A percentile compares a stretch with the other conserved stretches of the same genome.
Evolutionary conservation across 2,113 vertebrate genomes (phyloP).

Genomic region (Hippocampus guttulatus): DNA sequence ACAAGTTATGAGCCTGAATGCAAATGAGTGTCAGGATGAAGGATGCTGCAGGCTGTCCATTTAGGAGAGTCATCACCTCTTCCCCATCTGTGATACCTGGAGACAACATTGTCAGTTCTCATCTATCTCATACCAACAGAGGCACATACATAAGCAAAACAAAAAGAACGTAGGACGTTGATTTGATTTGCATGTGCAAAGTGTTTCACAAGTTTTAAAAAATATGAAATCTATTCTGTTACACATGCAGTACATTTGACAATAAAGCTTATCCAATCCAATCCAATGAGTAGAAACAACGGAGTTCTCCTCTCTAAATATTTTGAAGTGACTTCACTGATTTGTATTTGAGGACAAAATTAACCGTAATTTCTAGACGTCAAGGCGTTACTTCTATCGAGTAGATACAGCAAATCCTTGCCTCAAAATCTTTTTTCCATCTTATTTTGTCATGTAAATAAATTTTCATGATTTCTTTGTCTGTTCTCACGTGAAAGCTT

Average conservation of each 20-base stretch:
- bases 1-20: conserved; percentile 58
- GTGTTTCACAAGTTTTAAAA: neutral
- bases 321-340: too few species aligned
- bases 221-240: neutral
- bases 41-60: conserved; percentile 57
- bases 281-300: neutral
- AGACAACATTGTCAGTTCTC: conserved; percentile 59
- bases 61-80: conserved; percentile 56
- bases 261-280: too few species aligned
- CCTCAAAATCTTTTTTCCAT: neutral
- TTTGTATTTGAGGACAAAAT: neutral
- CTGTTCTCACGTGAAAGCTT: neutral
- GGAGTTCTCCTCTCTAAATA: neutral
- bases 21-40: conserved; percentile 52
- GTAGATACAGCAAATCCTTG: neutral
- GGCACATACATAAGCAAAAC: conserved; percentile 6
- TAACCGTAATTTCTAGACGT: too few species aligned
- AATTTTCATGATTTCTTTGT: too few species aligned
- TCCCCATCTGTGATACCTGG: conserved; percentile 51
- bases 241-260: too few species aligned
- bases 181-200: neutral
- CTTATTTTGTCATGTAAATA: neutral
- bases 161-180: neutral
- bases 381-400: too few species aligned
- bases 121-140: conserved; percentile 49